Evolutionary conservation across 64 coral and sea anemone species (phyloP), one percentile per base, ranked within the genome.

Genomic region (Astreopora myriophthalma): DNA sequence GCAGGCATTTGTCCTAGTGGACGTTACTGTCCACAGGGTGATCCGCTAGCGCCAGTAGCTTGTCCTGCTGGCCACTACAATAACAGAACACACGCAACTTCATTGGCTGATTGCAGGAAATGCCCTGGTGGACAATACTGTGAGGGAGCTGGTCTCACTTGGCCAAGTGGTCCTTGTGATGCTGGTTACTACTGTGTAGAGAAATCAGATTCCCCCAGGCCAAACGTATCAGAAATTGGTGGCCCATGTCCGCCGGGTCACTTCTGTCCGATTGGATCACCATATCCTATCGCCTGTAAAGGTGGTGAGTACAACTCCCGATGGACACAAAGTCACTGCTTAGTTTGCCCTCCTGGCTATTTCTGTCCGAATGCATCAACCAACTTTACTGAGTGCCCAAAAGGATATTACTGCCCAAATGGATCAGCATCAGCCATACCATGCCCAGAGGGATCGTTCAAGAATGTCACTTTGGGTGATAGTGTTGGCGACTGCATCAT

Each of bases 361-460:
- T 99, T 99, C 83, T 99, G 97, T 64, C 97, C 94, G 5, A 99
- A 99, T 94, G 97, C 97, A 12, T 96, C 97, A 8, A 92, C 81
- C 8, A 87, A 80, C 8, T 90, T 93, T 63, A 89, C 84, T 35
- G 92, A 88, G 42, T 99, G 97, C 40, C 93, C 90, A 34, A 40
- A 83, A 63, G 97, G 97, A 33, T 79, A 69, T 30, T 99, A 91
- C 67, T 99, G 97, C 35, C 97, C 97, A 0, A 99, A 99, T 40
- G 83, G 91, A 22, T 96, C 94, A 24, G 76, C 55, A 34, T 76
- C 84, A 84, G 76, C 97, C 9, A 75, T 13, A 10, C 68, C 88
- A 36, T 99, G 97, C 64, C 97, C 97, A 5, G 96, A 90, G 85
- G 97, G 97, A 37, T 96, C 87, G 6, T 99, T 96, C 57, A 99